phyloP scores from a whole-genome alignment of 2,797 vertebrate species.

The Iguana delicatissima region DNA sequence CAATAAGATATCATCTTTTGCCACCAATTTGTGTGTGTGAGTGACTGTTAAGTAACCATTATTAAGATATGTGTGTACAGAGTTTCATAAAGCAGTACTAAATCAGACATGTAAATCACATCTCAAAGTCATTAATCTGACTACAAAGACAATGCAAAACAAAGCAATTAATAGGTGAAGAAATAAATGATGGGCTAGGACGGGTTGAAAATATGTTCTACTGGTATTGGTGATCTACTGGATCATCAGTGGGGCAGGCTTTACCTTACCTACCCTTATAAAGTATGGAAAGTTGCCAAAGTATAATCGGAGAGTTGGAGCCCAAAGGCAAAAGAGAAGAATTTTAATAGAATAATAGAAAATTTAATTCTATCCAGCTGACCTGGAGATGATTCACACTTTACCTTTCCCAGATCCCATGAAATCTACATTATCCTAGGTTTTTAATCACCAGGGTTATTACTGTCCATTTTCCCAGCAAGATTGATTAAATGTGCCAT shows the following conservation, averaged over 20 bases:
- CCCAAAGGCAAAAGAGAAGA: slow-evolving; percentile 31
- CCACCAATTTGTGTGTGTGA: background rate
- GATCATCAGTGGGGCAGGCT: too few relatives aligned
- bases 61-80: background rate
- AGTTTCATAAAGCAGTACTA: background rate
- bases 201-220: too few relatives aligned
- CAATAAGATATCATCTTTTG: too few relatives aligned
- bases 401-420: background rate
- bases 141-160: background rate
- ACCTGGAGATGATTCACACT: slow-evolving; percentile 21
- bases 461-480: background rate
- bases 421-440: background rate
- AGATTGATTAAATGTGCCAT: slow-evolving; percentile 12
- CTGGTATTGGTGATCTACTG: too few relatives aligned
- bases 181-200: background rate
- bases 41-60: background rate
- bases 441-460: slow-evolving; percentile 30
- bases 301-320: background rate
- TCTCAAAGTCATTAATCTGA: background rate
- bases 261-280: too few relatives aligned
- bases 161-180: background rate
- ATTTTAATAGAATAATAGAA: background rate
- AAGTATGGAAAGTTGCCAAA: background rate
- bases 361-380: background rate
- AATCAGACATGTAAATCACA: background rate